Base-by-base conservation (phyloP, 1,140 invertebrate species). In the Calephelis virginiensis region DNA sequence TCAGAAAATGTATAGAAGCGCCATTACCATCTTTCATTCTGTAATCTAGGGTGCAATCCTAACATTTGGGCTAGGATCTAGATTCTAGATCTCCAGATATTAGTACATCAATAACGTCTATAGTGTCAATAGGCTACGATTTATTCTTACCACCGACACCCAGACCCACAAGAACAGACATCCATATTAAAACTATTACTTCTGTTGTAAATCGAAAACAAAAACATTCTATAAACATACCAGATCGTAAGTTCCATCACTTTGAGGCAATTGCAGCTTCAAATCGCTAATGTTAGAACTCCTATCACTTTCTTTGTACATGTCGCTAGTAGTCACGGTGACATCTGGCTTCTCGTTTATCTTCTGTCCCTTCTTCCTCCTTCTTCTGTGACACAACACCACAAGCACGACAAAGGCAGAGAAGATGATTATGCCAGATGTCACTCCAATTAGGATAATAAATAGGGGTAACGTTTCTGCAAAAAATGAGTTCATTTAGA, bases 271-370 rank as follows among this genome's bases (percentile, higher is more conserved):
- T 91, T 98, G 93, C 62, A 97, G 93, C 90, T 98, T 98, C 77
- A 98, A 91, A 86, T 98, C 97, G 66, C 96, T 97, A 68, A 98
- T 95, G 83, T 97, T 97, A 38, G 97, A 98, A 77, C 96, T 97
- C 65, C 95, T 93, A 76, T 98, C 97, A 56, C 96, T 96, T 76
- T 97, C 96, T 75, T 96, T 96, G 77, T 95, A 96, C 74, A 85
- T 81, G 50, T 89, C 86, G 13, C 81, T 73, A 0, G 83, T 81
- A 8, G 84, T 85, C 0, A 88, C 88, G 0, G 86, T 90, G 0
- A 90, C 88, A 46, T 90, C 88, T 38, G 88, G 86, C 61, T 91
- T 91, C 70, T 91, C 84, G 17, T 76, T 84, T 28, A 87, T 78
- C 64, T 82, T 74, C 64, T 77, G 77, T 14, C 72, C 77, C 64